Conservation (phyloP, 30 jellyfish, hydroid and myxozoan species). For the Phacellophora camtschatica region DNA sequence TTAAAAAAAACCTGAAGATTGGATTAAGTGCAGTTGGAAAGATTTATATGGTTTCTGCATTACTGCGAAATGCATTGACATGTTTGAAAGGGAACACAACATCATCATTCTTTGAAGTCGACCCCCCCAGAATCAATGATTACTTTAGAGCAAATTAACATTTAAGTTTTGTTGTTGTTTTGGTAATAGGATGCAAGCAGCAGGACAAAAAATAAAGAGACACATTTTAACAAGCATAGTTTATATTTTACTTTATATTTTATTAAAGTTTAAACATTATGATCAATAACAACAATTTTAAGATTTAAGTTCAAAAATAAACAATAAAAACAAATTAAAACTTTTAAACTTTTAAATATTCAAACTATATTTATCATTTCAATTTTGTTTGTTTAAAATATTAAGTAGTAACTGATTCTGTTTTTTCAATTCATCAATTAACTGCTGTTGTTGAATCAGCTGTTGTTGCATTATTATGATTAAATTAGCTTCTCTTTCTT, state of each 20-base stretch:
- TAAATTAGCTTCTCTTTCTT: neutral
- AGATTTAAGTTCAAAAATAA: too few relatives aligned
- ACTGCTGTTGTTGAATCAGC: neutral
- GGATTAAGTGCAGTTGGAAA: conserved; percentile 66
- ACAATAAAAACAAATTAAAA: too few relatives aligned
- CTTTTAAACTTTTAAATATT: too few relatives aligned
- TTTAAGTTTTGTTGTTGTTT: too few relatives aligned
- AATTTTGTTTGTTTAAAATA: neutral
- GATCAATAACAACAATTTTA: too few relatives aligned
- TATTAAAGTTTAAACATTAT: too few relatives aligned
- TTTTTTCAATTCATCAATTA: neutral
- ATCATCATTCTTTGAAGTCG: conserved; percentile 46
- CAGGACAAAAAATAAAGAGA: too few relatives aligned
- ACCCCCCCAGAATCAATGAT: conserved; percentile 61
- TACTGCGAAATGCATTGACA: conserved; percentile 62
- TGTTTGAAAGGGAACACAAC: conserved; percentile 74
- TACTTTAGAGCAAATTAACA: too few relatives aligned
- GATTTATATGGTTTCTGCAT: conserved; percentile 55
- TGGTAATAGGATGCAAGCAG: too few relatives aligned
- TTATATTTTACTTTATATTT: too few relatives aligned
- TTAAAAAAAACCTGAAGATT: conserved; percentile 63
- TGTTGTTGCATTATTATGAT: neutral
- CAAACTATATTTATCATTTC: neutral
- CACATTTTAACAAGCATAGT: too few relatives aligned
- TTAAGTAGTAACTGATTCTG: neutral